Evolutionary conservation across 2,888 invertebrate species (phyloP), one percentile per base, ranked within the genome.

Genomic region (Xanthia togata): DNA sequence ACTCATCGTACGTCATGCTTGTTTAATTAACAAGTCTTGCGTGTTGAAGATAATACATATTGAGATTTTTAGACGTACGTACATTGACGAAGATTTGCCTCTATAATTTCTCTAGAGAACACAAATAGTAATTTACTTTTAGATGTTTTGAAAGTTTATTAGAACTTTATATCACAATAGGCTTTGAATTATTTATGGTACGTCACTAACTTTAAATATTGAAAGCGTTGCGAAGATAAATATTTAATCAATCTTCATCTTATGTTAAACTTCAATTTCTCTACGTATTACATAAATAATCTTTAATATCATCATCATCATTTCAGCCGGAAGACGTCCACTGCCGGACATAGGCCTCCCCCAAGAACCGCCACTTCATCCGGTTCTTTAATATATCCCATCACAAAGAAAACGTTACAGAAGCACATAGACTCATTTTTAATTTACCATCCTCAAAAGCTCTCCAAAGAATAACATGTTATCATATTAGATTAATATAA

Each of bases 21-120:
- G 88, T 78, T 87, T 84, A 78, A 87, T 87, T 82, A 88, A 84
- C 55, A 73, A 84, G 73, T 81, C 78, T 80, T 86, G 71, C 65
- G 69, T 74, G 53, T 69, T 31, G 41, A 64, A 60, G 38, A 63
- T 74, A 17, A 85, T 82, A 62, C 53, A 82, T 70, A 70, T 73
- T 68, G 20, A 63, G 57, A 78, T 70, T 84, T 82, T 63, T 76
- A 11, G 68, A 44, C 31, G 62, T 73, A 44, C 31, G 62, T 73
- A 59, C 60, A 64, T 47, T 67, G 14, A 53, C 31, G 12, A 68
- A 59, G 23, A 81, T 38, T 53, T 44, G 50, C 26, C 2, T 38
- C 14, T 26, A 59, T 4, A 68, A 44, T 68, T 31, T 74, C 55
- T 50, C 11, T 14, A 44, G 44, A 31, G 41, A 64, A 75, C 11